These are phyloP conservation scores for Protobothrops mucrosquamatus DNA, from an alignment of 2,113 vertebrate species.

Conservation along the genomic window DNA sequence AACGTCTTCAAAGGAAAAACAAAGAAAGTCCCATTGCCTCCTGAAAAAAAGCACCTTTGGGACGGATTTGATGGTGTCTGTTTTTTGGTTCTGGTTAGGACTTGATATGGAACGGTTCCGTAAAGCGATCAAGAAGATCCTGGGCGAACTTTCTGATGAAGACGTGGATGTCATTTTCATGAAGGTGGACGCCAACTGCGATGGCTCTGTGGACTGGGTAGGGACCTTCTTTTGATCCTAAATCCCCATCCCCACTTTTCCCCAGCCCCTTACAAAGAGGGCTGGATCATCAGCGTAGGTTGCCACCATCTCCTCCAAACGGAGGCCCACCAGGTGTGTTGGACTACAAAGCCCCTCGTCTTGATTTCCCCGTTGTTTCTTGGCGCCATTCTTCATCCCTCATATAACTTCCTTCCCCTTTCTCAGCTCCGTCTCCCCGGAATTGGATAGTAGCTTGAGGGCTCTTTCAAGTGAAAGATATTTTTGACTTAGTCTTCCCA, in stretches of 20 bases:
- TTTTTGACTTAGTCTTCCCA: not conserved
- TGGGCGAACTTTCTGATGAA: constrained; percentile 30
- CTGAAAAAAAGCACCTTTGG: not conserved
- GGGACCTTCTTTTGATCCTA: not conserved
- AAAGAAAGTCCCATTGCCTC: too few species aligned
- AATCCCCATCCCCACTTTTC: not conserved
- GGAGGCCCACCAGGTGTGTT: not conserved
- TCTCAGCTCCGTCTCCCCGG: not conserved
- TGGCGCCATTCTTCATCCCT: not conserved
- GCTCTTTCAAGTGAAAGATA: not conserved
- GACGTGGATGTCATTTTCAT: constrained; percentile 51
- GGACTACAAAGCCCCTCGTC: not conserved
- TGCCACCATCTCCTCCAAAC: not conserved
- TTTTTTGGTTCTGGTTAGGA: constrained; percentile 31
- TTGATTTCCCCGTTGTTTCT: not conserved
- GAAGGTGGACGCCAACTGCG: constrained; percentile 62
- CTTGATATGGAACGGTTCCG: constrained; percentile 51
- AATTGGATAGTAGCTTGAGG: not conserved
- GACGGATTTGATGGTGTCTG: too few species aligned
- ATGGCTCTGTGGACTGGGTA: constrained; percentile 61
- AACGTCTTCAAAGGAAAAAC: too few species aligned
- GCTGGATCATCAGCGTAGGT: not conserved
- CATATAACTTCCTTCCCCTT: not conserved
- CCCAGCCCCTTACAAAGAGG: not conserved
- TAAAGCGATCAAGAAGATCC: constrained; percentile 49